These are phyloP conservation scores for Apeltes quadracus DNA, from an alignment of 2,113 vertebrate species.

Conservation along the genomic window DNA sequence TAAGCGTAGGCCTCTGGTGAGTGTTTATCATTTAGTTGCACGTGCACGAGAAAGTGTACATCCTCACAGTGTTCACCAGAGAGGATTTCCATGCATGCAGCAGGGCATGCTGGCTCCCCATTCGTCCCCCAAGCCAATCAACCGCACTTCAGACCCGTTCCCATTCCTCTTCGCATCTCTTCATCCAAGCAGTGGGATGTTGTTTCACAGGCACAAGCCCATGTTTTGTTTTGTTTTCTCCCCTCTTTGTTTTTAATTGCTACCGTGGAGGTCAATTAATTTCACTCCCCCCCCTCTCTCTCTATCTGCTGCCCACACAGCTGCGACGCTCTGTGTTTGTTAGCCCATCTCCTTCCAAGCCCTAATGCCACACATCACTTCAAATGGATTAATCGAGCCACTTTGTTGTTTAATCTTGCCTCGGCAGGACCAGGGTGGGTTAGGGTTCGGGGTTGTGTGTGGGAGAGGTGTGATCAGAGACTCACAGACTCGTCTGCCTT, in stretches of 20 bases:
- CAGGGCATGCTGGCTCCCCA: background rate
- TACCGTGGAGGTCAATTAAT: constrained; percentile 83
- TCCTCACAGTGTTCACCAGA: constrained; percentile 23
- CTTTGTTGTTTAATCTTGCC: constrained; percentile 84
- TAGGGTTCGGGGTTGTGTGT: constrained; percentile 27
- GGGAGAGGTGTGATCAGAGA: constrained; percentile 65
- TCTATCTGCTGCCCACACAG: constrained; percentile 80
- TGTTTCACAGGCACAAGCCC: constrained; percentile 72
- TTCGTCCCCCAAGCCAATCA: constrained; percentile 28
- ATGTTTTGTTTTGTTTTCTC: constrained; percentile 79
- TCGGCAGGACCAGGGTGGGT: constrained; percentile 78
- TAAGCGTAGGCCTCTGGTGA: background rate
- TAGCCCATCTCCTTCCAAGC: constrained; percentile 77
- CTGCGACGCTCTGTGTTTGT: constrained; percentile 73
- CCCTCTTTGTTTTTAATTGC: constrained; percentile 81
- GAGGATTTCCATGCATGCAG: constrained; percentile 11
- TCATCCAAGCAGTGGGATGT: constrained; percentile 66
- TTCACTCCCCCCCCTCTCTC: constrained; percentile 65
- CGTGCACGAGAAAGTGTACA: background rate
- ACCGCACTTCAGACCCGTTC: constrained; percentile 51
- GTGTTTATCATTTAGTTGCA: constrained; percentile 1
- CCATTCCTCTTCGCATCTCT: constrained; percentile 63
- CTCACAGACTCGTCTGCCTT: constrained; percentile 72
- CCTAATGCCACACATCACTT: constrained; percentile 82
- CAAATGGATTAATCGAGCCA: constrained; percentile 80